Percentiles rank a stretch among this genome's conserved stretches.
phyloP scores from a whole-genome alignment of 1,140 invertebrate genomes.

The Drosophila erecta region DNA sequence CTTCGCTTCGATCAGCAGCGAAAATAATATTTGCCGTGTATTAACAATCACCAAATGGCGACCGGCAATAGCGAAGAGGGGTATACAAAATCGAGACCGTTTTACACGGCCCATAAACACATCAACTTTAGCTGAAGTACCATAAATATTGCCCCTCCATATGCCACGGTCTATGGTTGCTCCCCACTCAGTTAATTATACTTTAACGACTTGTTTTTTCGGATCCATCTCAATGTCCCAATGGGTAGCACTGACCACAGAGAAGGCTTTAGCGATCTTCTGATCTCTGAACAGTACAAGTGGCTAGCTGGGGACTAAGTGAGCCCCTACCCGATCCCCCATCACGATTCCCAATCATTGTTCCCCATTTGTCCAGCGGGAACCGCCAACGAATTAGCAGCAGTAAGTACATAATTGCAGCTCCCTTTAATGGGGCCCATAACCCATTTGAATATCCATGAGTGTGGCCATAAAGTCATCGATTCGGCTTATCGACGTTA shows the following conservation, averaged over 20 bases:
- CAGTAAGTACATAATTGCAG: constrained; percentile 50
- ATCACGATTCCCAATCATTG: background rate
- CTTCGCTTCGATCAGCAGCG: background rate
- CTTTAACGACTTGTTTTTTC: constrained; percentile 29
- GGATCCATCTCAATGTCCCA: constrained; percentile 2
- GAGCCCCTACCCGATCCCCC: background rate
- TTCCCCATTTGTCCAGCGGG: background rate
- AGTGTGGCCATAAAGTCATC: constrained; percentile 33
- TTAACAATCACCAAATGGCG: constrained; percentile 60
- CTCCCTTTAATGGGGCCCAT: constrained; percentile 29
- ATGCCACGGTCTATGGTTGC: constrained; percentile 8
- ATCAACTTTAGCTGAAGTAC: constrained; percentile 65
- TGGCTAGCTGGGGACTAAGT: no score
- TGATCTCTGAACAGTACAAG: constrained; percentile 8
- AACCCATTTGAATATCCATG: constrained; percentile 16
- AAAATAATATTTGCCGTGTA: constrained; percentile 40
- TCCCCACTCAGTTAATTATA: constrained; percentile 34
- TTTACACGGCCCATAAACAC: constrained; percentile 64
- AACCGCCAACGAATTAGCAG: constrained; percentile 38
- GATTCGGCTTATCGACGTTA: constrained; percentile 5
- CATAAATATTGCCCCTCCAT: constrained; percentile 64
- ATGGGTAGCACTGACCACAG: constrained; percentile 16
- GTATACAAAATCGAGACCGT: constrained; percentile 26
- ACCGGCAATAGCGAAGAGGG: constrained; percentile 7
- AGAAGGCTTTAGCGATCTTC: background rate